phyloP scores from a whole-genome alignment of 2,797 vertebrate genomes.

The Periparus ater region DNA sequence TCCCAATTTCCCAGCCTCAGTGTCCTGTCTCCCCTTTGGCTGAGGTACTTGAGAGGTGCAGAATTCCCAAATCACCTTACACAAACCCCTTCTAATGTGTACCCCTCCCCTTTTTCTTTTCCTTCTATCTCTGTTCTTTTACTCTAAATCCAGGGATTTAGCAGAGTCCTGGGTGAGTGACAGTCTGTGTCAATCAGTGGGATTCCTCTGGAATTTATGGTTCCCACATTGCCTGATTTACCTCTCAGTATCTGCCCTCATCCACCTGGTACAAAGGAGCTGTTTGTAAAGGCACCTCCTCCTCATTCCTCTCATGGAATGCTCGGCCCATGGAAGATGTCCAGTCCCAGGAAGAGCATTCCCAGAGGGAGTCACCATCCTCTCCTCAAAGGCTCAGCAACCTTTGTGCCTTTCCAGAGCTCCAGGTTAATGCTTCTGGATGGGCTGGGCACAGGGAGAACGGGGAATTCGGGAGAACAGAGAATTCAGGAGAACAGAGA shows the following conservation, averaged over 20 bases:
- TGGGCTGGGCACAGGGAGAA: not conserved
- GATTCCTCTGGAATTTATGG: not conserved
- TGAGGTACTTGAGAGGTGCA: not conserved
- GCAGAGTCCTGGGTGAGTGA: not conserved
- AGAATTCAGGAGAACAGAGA: not conserved
- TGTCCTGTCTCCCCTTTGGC: not conserved
- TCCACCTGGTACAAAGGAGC: too few relatives aligned
- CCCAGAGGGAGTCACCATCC: not conserved
- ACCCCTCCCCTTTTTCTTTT: fast-evolving
- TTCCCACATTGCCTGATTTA: too few relatives aligned
- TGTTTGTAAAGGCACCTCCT: not conserved
- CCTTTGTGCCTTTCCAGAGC: not conserved
- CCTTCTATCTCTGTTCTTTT: not conserved
- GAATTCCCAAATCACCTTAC: fast-evolving
- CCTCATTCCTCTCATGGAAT: not conserved
- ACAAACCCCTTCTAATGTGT: not conserved
- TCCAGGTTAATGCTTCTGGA: not conserved
- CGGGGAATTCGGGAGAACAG: not conserved
- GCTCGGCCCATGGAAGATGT: fast-evolving
- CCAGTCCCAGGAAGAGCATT: not conserved
- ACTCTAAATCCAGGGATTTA: not conserved
- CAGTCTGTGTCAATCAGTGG: not conserved
- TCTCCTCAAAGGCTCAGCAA: not conserved
- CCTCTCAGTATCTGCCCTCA: too few relatives aligned
- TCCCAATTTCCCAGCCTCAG: fast-evolving